Evolutionary conservation across 2,888 invertebrate genomes (phyloP).

Genomic region (Mythimna pallens): DNA sequence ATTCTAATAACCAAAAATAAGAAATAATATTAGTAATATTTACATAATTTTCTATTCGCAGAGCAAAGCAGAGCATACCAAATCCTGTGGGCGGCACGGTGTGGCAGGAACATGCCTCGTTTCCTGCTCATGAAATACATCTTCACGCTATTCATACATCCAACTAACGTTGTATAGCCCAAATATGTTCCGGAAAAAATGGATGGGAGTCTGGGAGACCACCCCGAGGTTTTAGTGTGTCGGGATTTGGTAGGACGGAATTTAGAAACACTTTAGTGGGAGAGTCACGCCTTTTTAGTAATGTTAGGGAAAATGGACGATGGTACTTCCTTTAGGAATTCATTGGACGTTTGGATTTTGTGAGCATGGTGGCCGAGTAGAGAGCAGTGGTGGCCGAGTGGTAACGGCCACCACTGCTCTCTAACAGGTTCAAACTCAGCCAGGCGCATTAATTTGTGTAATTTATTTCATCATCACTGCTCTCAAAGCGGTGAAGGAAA

Average conservation of each 20-base stretch:
- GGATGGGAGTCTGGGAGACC: conserved; percentile 42
- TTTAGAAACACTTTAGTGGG: conserved; percentile 44
- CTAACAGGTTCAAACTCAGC: no score
- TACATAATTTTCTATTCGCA: not conserved
- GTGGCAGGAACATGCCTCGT: conserved; percentile 78
- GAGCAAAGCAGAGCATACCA: conserved; percentile 70
- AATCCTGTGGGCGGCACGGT: conserved; percentile 74
- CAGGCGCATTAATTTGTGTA: no score
- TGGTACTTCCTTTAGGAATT: conserved; percentile 6
- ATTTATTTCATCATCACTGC: no score
- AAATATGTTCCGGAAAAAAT: conserved; percentile 58
- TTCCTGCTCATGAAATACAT: conserved; percentile 81
- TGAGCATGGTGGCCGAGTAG: no score
- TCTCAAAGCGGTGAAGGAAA: no score
- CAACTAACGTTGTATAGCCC: conserved; percentile 52
- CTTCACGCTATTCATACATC: conserved; percentile 71
- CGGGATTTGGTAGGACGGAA: conserved; percentile 38
- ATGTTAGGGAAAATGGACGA: conserved; percentile 24
- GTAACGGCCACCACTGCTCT: no score
- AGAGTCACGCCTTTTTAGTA: conserved; percentile 20
- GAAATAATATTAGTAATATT: no score
- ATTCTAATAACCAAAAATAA: no score
- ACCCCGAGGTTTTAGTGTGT: conserved; percentile 33
- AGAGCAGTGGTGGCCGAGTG: no score
- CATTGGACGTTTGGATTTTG: not conserved